Evolutionary conservation across 2,113 vertebrate genomes (phyloP).

Genomic region (Gymnobelideus leadbeateri): DNA sequence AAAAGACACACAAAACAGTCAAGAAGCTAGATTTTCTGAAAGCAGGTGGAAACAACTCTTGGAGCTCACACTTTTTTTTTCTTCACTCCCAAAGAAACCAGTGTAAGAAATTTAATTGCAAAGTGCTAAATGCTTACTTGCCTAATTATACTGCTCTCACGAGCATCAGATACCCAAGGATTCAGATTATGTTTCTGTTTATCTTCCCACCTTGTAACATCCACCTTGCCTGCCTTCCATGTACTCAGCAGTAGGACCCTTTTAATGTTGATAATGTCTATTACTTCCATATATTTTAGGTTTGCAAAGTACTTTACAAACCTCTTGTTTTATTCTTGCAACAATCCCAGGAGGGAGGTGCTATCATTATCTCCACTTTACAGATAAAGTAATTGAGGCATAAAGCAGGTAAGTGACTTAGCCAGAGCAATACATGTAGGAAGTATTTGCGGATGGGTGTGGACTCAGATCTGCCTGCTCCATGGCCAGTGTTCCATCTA

Average conservation of each 20-base stretch:
- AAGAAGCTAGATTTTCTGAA: not conserved
- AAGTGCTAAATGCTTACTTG: conserved; percentile 73
- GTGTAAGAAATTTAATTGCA: conserved; percentile 67
- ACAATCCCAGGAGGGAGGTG: not conserved
- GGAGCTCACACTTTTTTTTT: conserved; percentile 22
- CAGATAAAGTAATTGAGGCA: not conserved
- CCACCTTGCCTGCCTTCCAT: not conserved
- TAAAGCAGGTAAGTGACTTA: not conserved
- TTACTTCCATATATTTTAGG: not conserved
- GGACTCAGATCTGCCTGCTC: not conserved
- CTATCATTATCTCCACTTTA: not conserved
- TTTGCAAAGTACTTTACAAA: not conserved
- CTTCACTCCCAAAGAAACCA: conserved; percentile 34
- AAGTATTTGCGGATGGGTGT: not conserved
- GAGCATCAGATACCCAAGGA: conserved; percentile 24
- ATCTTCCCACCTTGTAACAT: conserved; percentile 8
- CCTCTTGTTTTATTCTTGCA: not conserved
- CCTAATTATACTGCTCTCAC: conserved; percentile 65
- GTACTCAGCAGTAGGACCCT: not conserved
- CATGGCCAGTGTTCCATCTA: not conserved
- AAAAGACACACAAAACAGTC: conserved; percentile 2
- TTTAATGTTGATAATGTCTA: conserved; percentile 11
- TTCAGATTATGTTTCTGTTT: not conserved
- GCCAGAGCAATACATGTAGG: not conserved
- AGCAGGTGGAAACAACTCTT: conserved; percentile 38